Base-by-base conservation (phyloP, 2,888 invertebrate species). In the Rhagonycha lutea region DNA sequence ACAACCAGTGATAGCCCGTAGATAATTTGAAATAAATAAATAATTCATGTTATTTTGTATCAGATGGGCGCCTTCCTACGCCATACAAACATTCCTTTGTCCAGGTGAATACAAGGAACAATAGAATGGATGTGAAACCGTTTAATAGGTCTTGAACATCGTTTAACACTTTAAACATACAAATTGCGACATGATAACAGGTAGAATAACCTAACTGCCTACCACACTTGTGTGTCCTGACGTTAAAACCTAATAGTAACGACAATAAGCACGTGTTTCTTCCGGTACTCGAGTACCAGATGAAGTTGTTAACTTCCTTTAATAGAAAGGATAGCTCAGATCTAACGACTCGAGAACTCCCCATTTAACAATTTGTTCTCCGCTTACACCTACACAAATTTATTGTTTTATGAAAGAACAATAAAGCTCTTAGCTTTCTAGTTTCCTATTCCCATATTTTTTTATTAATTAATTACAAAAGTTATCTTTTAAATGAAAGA, bases 111-210 rank as follows among this genome's bases (percentile, higher is more conserved):
- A 67, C 29, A 61, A 65, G 71, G 69, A 78, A 78, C 78, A 78
- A 78, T 76, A 73, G 76, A 78, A 74, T 76, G 76, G 73, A 78
- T 76, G 78, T 72, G 78, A 74, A 70, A 74, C 76, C 72, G 69
- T 73, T 78, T 74, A 78, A 76, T 74, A 78, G 73, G 75, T 71
- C 68, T 76, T 72, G 73, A 78, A 78, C 78, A 78, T 74, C 75
- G 76, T 76, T 78, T 78, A 78, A 76, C 78, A 76, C 78, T 78
- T 78, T 76, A 75, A 72, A 70, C 73, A 72, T 76, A 78, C 78
- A 78, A 78, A 78, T 78, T 78, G 78, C 78, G 72, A 73, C 73
- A 73, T 75, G 73, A 75, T 73, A 75, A 70, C 32, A 71, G 18
- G 61, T 60, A 61, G 29, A 24, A 67, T 72, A 70, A 26, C 60